A percentile compares a stretch with the other conserved stretches of the same genome.
Evolutionary conservation across 2,113 vertebrate genomes (phyloP).

Genomic region (Jacana jacana): DNA sequence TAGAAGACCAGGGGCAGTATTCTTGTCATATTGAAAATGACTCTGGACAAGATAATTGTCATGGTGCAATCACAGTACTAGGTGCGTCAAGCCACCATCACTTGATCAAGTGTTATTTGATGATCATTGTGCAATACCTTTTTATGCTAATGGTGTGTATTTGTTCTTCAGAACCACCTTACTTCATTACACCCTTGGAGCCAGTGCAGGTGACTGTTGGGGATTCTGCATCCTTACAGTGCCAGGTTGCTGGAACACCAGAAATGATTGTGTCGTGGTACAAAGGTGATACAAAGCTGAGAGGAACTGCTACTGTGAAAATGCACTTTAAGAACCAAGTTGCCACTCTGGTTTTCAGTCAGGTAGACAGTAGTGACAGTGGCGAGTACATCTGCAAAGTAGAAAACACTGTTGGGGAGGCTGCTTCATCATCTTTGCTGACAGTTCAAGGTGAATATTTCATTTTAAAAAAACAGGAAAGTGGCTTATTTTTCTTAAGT

Average conservation of each 20-base stretch:
- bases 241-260: slow-evolving; percentile 92
- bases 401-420: slow-evolving; percentile 89
- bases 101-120: neutral
- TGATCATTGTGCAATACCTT: neutral
- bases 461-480: neutral
- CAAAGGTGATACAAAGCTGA: slow-evolving; percentile 92
- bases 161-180: slow-evolving; percentile 87
- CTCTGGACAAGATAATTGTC: slow-evolving; percentile 86
- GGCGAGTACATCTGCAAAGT: slow-evolving; percentile 96
- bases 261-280: slow-evolving; percentile 98
- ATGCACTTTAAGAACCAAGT: slow-evolving; percentile 89
- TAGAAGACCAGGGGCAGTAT: slow-evolving; percentile 88
- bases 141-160: slow-evolving; percentile 35
- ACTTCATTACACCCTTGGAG: slow-evolving; percentile 87
- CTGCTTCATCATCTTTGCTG: slow-evolving; percentile 85
- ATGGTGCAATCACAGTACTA: slow-evolving; percentile 85
- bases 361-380: slow-evolving; percentile 84
- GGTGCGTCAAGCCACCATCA: slow-evolving; percentile 77
- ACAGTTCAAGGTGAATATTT: slow-evolving; percentile 86
- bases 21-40: slow-evolving; percentile 91
- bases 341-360: slow-evolving; percentile 90
- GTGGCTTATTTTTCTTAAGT: neutral
- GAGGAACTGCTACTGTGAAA: slow-evolving; percentile 87
- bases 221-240: slow-evolving; percentile 89
- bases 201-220: slow-evolving; percentile 88